Percentiles rank a stretch among this genome's conserved stretches.
Evolutionary conservation across 2,888 invertebrate species (phyloP).

Genomic region (Morpho deidamia): DNA sequence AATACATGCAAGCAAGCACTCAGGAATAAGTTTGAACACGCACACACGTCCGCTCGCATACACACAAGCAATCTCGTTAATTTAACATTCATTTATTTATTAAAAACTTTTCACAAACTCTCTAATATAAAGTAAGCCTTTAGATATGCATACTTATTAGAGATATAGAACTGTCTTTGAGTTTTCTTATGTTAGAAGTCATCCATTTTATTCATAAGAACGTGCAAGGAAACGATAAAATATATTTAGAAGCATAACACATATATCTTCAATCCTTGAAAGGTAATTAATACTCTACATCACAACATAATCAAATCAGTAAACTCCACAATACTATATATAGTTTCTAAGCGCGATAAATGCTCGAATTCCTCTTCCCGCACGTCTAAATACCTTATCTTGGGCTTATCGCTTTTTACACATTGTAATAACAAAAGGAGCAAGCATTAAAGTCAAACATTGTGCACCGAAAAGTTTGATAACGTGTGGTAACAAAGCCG

Average conservation of each 20-base stretch:
- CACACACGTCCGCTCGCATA: too few species aligned
- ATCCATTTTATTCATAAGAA: too few species aligned
- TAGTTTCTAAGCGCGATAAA: slow-evolving; percentile 8
- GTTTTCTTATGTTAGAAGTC: too few species aligned
- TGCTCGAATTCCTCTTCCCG: slow-evolving; percentile 7
- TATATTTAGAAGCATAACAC: background rate
- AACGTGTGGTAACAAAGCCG: slow-evolving; percentile 3
- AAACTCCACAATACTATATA: slow-evolving; percentile 8
- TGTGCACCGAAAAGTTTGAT: slow-evolving; percentile 17
- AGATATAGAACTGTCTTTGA: too few species aligned
- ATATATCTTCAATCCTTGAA: slow-evolving; percentile 4
- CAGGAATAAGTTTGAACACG: too few species aligned
- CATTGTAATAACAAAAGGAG: slow-evolving; percentile 18
- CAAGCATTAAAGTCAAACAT: slow-evolving; percentile 14
- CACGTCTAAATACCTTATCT: slow-evolving; percentile 17
- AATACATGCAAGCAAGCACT: too few species aligned
- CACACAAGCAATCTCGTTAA: too few species aligned
- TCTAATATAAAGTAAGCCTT: too few species aligned
- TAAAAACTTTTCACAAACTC: too few species aligned
- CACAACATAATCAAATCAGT: slow-evolving; percentile 20
- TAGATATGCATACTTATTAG: too few species aligned
- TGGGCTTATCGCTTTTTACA: slow-evolving; percentile 11
- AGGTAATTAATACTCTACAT: slow-evolving; percentile 5
- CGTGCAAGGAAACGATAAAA: too few species aligned
- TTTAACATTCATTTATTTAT: too few species aligned